A percentile compares a stretch with the other conserved stretches of the same genome.
These are phyloP conservation scores for Graptemys geographica DNA, from an alignment of 2,797 vertebrate genomes.

Conservation along the genomic window DNA sequence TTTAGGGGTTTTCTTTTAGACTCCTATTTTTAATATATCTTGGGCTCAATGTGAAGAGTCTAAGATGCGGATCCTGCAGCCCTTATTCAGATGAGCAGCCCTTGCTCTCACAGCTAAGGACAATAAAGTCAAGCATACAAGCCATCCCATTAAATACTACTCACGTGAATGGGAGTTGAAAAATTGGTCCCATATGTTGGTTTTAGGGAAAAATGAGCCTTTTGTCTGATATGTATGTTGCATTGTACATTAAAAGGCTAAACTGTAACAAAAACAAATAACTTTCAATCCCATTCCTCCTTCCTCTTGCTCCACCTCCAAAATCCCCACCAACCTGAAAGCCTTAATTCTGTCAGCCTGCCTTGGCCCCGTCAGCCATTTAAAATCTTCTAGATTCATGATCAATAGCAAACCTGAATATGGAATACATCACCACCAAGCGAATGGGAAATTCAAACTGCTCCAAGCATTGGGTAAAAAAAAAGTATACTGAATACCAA, in stretches of 20 bases:
- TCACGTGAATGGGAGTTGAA: neutral
- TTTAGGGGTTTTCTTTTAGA: neutral
- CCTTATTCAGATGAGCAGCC: neutral
- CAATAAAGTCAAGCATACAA: too few species aligned
- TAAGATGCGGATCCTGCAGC: neutral
- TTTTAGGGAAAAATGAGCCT: neutral
- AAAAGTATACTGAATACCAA: neutral
- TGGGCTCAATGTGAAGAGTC: neutral
- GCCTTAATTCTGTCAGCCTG: neutral
- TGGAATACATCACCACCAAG: too few species aligned
- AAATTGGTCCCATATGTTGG: neutral
- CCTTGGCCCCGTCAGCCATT: rapidly evolving
- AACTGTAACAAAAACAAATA: neutral
- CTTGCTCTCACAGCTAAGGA: too few species aligned
- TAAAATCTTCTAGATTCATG: neutral
- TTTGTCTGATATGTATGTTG: neutral
- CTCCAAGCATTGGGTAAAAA: neutral
- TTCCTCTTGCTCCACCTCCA: neutral
- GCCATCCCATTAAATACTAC: too few species aligned
- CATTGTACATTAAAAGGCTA: neutral
- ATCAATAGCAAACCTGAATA: neutral
- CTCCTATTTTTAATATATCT: neutral
- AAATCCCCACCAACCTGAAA: neutral
- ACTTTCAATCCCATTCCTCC: neutral
- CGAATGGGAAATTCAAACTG: neutral